Percentiles rank a stretch among this genome's conserved stretches.
These are phyloP conservation scores for Brachyptera putata DNA, from an alignment of 2,888 invertebrate species.

Conservation along the genomic window DNA sequence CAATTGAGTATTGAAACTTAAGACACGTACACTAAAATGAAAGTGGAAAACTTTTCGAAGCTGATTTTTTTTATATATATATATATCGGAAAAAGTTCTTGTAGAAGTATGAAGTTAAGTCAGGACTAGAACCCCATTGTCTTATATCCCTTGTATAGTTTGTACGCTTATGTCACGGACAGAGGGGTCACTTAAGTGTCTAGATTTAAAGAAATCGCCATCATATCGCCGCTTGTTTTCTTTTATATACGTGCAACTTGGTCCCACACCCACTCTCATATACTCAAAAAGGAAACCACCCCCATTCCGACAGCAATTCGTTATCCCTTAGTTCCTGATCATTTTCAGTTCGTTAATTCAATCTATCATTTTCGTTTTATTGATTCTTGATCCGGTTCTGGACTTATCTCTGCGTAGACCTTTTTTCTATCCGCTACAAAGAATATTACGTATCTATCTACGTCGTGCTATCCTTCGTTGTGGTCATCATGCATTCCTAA, in stretches of 20 bases:
- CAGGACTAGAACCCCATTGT: neutral
- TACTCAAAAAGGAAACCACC: neutral
- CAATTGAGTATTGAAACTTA: neutral
- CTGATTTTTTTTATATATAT: neutral
- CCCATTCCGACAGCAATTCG: too few relatives aligned
- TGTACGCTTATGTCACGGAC: conserved; percentile 4
- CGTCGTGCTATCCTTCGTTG: too few relatives aligned
- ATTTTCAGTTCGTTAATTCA: too few relatives aligned
- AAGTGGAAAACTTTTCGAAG: neutral
- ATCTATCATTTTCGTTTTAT: too few relatives aligned
- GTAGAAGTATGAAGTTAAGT: neutral
- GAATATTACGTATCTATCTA: too few relatives aligned
- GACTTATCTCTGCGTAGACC: too few relatives aligned
- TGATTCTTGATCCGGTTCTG: too few relatives aligned
- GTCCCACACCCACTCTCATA: neutral
- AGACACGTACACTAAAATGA: conserved; percentile 9
- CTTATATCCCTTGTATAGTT: neutral
- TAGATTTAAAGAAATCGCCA: neutral
- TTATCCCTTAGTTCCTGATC: too few relatives aligned
- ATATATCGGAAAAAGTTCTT: neutral
- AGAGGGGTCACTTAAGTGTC: conserved; percentile 5
- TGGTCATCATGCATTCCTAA: too few relatives aligned
- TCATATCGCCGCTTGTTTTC: neutral
- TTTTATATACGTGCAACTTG: neutral
- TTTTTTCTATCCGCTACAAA: too few relatives aligned